phyloP scores from a whole-genome alignment of 2,113 vertebrate species.

The Macaca nemestrina region DNA sequence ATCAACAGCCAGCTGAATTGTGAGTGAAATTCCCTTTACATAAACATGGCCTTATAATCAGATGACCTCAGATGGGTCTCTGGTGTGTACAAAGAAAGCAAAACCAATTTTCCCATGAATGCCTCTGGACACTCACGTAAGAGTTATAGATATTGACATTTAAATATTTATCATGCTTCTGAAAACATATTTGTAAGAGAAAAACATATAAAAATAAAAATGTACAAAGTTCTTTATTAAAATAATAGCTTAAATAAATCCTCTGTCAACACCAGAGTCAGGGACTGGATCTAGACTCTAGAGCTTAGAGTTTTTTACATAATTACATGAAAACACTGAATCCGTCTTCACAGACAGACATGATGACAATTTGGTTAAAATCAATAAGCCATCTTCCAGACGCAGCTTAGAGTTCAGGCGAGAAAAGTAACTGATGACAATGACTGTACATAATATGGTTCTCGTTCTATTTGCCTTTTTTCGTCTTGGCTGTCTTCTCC shows the following conservation, averaged over 20 bases:
- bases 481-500: slow-evolving; percentile 92
- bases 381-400: not conserved
- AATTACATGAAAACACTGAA: not conserved
- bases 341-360: not conserved
- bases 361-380: not conserved
- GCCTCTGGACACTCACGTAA: not conserved
- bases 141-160: not conserved
- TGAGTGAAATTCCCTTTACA: not conserved
- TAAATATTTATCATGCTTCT: not conserved
- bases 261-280: not conserved
- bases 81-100: not conserved
- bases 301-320: not conserved
- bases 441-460: not conserved
- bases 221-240: slow-evolving; percentile 44
- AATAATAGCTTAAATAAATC: slow-evolving; percentile 53
- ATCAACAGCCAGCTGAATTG: not conserved
- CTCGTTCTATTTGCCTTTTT: slow-evolving; percentile 89
- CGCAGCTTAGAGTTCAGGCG: not conserved
- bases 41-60: not conserved
- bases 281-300: not conserved
- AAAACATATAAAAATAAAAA: slow-evolving; percentile 52
- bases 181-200: not conserved
- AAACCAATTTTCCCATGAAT: not conserved
- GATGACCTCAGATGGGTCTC: not conserved
- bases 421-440: not conserved